Conservation (phyloP, 53 echinoderm and acorn worm genomes). For the Holothuria scabra region DNA sequence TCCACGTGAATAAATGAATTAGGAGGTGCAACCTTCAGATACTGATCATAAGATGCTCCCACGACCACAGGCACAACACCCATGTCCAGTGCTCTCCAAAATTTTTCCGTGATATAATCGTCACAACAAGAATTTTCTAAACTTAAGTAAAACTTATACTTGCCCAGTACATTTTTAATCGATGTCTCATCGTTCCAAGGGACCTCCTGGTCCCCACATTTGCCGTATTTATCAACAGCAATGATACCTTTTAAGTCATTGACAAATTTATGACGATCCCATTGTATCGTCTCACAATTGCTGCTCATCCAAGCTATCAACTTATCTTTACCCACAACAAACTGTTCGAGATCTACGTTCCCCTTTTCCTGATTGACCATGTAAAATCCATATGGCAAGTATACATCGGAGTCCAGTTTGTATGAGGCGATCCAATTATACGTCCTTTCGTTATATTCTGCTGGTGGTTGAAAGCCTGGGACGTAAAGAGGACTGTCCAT, state of each 20-base stretch:
- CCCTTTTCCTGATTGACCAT: background rate
- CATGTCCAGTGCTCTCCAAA: slow-evolving; percentile 34
- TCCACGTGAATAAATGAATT: slow-evolving; percentile 45
- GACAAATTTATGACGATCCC: slow-evolving; percentile 41
- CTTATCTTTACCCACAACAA: background rate
- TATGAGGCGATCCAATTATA: slow-evolving; percentile 29
- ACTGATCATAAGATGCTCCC: slow-evolving; percentile 29
- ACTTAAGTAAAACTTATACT: slow-evolving; percentile 35
- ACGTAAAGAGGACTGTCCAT: slow-evolving; percentile 38
- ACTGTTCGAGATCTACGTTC: slow-evolving; percentile 8
- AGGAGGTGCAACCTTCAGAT: slow-evolving; percentile 24
- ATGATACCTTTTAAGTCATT: slow-evolving; percentile 7
- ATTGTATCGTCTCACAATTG: slow-evolving; percentile 39
- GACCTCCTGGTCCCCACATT: slow-evolving; percentile 2
- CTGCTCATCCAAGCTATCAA: slow-evolving; percentile 40
- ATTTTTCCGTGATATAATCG: slow-evolving; percentile 38
- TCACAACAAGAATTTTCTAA: slow-evolving; percentile 45
- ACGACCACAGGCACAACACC: slow-evolving; percentile 36
- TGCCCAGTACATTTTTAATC: background rate
- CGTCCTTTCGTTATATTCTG: background rate
- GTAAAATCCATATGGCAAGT: slow-evolving; percentile 25
- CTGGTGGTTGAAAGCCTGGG: slow-evolving; percentile 23
- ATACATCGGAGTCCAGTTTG: slow-evolving; percentile 28
- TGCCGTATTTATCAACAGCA: slow-evolving; percentile 33
- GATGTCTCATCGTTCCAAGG: background rate